These are phyloP conservation scores for Trichonephila clavata DNA, from an alignment of 1,140 invertebrate species.

Conservation along the genomic window DNA sequence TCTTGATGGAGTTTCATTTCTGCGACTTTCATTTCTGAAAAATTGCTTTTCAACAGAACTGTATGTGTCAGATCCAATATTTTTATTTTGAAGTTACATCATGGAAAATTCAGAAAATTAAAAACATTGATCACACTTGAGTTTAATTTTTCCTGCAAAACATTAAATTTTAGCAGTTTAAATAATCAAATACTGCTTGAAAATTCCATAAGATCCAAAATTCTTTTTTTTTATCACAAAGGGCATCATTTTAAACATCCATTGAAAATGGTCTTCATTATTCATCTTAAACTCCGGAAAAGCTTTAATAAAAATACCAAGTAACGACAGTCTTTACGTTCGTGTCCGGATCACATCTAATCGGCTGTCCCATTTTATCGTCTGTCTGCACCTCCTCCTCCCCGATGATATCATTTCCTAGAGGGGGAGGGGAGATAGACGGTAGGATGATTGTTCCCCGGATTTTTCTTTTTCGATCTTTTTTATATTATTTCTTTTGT, in stretches of 20 bases:
- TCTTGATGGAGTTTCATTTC: fast-evolving
- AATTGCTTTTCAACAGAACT: too few relatives aligned
- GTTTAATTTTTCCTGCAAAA: too few relatives aligned
- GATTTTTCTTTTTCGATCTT: background rate
- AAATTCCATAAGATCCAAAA: too few relatives aligned
- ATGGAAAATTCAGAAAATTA: too few relatives aligned
- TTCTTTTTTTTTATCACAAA: too few relatives aligned
- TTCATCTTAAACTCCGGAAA: slow-evolving; percentile 55
- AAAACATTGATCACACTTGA: too few relatives aligned
- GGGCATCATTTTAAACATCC: background rate
- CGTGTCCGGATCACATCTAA: slow-evolving; percentile 48
- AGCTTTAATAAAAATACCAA: slow-evolving; percentile 56
- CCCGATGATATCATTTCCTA: slow-evolving; percentile 67
- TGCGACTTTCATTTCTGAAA: too few relatives aligned
- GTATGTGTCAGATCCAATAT: too few relatives aligned
- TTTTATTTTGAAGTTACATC: too few relatives aligned
- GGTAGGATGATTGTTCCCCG: background rate
- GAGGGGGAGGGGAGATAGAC: background rate
- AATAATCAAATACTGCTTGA: too few relatives aligned
- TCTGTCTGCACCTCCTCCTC: background rate
- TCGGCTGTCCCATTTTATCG: slow-evolving; percentile 52
- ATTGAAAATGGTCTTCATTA: slow-evolving; percentile 16
- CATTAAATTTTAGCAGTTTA: too few relatives aligned
- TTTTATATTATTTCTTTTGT: background rate
- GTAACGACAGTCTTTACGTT: slow-evolving; percentile 60